These are phyloP conservation scores for Callaeas wilsoni DNA, from an alignment of 2,113 vertebrate species.

Conservation along the genomic window DNA sequence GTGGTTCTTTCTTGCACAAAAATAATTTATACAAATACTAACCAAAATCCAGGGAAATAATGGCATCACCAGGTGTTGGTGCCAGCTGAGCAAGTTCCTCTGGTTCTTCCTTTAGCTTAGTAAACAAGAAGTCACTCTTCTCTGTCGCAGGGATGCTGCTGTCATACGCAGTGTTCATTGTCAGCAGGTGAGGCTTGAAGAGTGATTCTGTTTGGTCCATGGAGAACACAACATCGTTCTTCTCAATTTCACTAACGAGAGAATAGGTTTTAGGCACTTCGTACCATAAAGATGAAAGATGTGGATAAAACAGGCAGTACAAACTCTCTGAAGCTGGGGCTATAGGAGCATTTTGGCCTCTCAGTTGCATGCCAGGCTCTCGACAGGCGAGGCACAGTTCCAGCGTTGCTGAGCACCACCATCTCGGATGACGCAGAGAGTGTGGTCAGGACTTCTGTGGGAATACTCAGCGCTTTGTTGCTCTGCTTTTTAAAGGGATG, in stretches of 20 bases:
- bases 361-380: background rate
- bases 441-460: constrained; percentile 21
- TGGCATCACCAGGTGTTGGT: constrained; percentile 88
- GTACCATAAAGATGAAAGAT: background rate
- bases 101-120: constrained; percentile 93
- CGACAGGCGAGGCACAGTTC: background rate
- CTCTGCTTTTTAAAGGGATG: constrained; percentile 18
- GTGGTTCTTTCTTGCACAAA: background rate
- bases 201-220: constrained; percentile 93
- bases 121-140: constrained; percentile 80
- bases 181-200: constrained; percentile 82
- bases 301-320: background rate
- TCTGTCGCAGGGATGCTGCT: constrained; percentile 58
- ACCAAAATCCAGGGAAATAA: constrained; percentile 93
- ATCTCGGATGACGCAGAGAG: constrained; percentile 3
- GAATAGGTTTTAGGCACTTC: constrained; percentile 33
- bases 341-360: background rate
- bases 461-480: constrained; percentile 22
- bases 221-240: constrained; percentile 88
- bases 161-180: constrained; percentile 79
- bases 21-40: constrained; percentile 50
- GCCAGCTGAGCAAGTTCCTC: constrained; percentile 93
- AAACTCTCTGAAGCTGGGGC: background rate
- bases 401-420: constrained; percentile 44
- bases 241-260: constrained; percentile 86